phyloP scores from a whole-genome alignment of 2,888 invertebrate genomes.

The Clostera curtula region DNA sequence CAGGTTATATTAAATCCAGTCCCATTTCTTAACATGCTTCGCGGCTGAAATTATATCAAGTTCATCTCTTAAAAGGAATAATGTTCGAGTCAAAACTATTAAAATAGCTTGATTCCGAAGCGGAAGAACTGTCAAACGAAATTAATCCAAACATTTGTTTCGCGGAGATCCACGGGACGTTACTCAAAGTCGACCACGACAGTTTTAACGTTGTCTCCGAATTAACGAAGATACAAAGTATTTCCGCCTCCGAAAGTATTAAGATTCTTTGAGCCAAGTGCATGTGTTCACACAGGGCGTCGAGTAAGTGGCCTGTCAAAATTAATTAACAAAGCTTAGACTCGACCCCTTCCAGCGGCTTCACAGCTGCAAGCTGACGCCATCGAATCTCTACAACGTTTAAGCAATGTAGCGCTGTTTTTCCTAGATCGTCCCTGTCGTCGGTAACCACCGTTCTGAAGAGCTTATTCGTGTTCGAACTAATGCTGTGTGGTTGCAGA shows the following conservation, averaged over 20 bases:
- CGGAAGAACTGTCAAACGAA: constrained; percentile 40
- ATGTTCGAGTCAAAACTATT: constrained; percentile 3
- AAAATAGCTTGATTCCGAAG: constrained; percentile 11
- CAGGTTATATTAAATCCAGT: too few species aligned
- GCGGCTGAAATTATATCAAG: too few species aligned
- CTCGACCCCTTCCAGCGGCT: constrained; percentile 41
- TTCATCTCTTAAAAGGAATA: too few species aligned
- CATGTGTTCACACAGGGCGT: constrained; percentile 44
- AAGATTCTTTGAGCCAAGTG: constrained; percentile 39
- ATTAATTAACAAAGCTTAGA: constrained; percentile 63
- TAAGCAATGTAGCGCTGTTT: constrained; percentile 45
- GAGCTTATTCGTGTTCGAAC: constrained; percentile 66
- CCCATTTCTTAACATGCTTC: too few species aligned
- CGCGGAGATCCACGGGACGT: constrained; percentile 24
- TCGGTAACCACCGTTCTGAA: constrained; percentile 51
- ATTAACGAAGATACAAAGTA: constrained; percentile 52
- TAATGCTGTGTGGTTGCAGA: constrained; percentile 55
- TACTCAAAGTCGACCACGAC: constrained; percentile 29
- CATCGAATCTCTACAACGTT: constrained; percentile 30
- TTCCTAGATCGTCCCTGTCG: constrained; percentile 39
- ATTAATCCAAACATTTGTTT: constrained; percentile 41
- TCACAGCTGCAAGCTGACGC: constrained; percentile 38
- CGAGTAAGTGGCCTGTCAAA: constrained; percentile 61
- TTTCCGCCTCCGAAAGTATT: constrained; percentile 50
- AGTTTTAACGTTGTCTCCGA: constrained; percentile 40